These are phyloP conservation scores for Pandemis cinnamomeana DNA, from an alignment of 2,888 invertebrate species.

Conservation along the genomic window DNA sequence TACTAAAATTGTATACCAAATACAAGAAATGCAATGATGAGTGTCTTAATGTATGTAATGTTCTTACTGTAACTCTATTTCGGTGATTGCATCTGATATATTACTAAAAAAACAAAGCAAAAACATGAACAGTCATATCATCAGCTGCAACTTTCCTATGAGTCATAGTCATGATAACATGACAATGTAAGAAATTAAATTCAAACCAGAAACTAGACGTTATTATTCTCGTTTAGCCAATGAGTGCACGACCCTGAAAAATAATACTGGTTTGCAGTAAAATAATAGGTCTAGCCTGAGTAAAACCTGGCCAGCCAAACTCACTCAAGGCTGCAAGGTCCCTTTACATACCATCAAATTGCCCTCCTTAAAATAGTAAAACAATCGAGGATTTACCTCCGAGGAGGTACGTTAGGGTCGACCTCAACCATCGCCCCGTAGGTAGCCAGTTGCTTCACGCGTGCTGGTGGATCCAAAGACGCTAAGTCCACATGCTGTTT, in stretches of 20 bases:
- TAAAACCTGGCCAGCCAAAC: background rate
- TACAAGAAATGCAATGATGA: too few relatives aligned
- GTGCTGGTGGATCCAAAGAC: slow-evolving; percentile 86
- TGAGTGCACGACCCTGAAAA: background rate
- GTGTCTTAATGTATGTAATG: too few relatives aligned
- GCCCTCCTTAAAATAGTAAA: background rate
- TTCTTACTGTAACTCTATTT: too few relatives aligned
- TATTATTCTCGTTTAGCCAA: background rate
- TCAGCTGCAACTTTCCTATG: background rate
- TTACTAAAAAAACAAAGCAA: background rate
- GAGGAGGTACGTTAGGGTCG: slow-evolving; percentile 89
- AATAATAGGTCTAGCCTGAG: background rate
- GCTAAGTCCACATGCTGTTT: slow-evolving; percentile 65
- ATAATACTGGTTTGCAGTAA: background rate
- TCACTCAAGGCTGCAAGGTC: background rate
- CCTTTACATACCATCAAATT: background rate
- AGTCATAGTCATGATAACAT: background rate
- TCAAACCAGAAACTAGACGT: background rate
- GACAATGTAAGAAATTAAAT: background rate
- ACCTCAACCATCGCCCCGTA: slow-evolving; percentile 89
- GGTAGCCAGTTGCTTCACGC: slow-evolving; percentile 88
- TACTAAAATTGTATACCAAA: too few relatives aligned
- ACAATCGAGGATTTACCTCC: slow-evolving; percentile 83
- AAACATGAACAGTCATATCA: background rate
- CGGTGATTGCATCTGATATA: too few relatives aligned